Base-by-base conservation (phyloP, 1,140 invertebrate species). In the Aradophagus sp. region DNA sequence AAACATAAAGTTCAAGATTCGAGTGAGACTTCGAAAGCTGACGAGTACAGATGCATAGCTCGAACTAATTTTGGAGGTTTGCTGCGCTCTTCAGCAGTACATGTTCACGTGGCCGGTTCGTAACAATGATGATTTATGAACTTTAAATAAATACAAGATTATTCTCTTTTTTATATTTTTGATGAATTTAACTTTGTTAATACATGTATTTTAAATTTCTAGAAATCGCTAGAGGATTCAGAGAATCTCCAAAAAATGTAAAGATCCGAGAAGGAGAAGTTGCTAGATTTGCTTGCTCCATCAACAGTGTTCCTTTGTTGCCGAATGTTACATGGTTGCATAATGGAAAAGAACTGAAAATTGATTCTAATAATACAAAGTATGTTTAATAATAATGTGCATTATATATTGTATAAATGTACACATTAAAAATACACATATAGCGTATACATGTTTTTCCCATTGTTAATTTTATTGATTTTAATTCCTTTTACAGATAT, bases 321-420 rank as follows among this genome's bases (percentile, higher is more conserved):
- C 77, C 87, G 44, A 80, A 84, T 50, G 86, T 88, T 74, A 84
- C 85, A 32, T 89, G 88, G 88, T 77, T 87, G 50, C 85, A 82
- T 79, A 84, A 88, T 75, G 84, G 80, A 67, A 69, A 83, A 72
- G 52, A 78, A 76, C 74, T 88, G 77, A 81, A 84, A 76, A 73
- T 52, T 44, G 69, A 78, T 71, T 63, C 73, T 44, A 82, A 78
- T 70, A 76, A 79, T 58, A 80, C 79, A 69, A 85, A 84, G 84
- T 85, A 76, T 65, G 68, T 41, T 52, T 61, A 58, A 41, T 19
- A 17, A 10, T 13, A 34, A 34, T 13, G n/a, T 34, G 4, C 31
- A 34, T 13, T 5, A n/a, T n/a, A n/a, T 10, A 29, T 29, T 29
- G 7, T n/a, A 29, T 5, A 29, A 5, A n/a, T n/a, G n/a, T n/a